Percentiles rank a stretch among this genome's conserved stretches.
phyloP scores from a whole-genome alignment of 2,113 vertebrate genomes.

The Benitochromis conjunctus region DNA sequence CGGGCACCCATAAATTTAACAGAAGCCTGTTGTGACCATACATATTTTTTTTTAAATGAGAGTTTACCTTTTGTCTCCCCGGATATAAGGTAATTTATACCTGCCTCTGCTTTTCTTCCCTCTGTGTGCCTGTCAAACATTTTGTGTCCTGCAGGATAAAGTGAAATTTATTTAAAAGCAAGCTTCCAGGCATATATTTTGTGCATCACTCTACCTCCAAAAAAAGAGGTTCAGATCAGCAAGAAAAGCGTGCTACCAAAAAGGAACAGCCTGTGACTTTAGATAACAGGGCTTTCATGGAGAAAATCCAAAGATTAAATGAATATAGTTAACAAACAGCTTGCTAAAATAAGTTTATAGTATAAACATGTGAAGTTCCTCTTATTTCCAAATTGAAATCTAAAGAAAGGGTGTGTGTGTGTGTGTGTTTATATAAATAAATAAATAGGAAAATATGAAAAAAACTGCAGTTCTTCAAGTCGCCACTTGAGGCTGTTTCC shows the following conservation, averaged over 20 bases:
- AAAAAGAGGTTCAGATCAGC: not conserved
- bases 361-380: not conserved
- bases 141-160: not conserved
- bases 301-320: not conserved
- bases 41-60: constrained; percentile 11
- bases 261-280: not conserved
- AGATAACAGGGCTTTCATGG: not conserved
- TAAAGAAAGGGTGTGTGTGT: not conserved
- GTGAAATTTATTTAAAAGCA: constrained; percentile 8
- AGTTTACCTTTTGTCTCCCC: constrained; percentile 8
- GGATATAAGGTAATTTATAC: constrained; percentile 23
- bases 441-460: not conserved
- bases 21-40: not conserved
- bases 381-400: not conserved
- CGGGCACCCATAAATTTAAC: not conserved
- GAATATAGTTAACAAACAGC: not conserved
- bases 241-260: not conserved
- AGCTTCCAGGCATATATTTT: not conserved
- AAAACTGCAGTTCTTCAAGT: not conserved
- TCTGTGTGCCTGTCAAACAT: constrained; percentile 10
- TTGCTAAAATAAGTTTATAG: not conserved
- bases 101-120: not conserved
- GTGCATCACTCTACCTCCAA: not conserved
- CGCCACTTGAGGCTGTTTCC: not conserved
- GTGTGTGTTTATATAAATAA: not conserved